A percentile compares a stretch with the other conserved stretches of the same genome.
Conservation (phyloP, 2,113 vertebrate species). For the Butastur rufipennis region DNA sequence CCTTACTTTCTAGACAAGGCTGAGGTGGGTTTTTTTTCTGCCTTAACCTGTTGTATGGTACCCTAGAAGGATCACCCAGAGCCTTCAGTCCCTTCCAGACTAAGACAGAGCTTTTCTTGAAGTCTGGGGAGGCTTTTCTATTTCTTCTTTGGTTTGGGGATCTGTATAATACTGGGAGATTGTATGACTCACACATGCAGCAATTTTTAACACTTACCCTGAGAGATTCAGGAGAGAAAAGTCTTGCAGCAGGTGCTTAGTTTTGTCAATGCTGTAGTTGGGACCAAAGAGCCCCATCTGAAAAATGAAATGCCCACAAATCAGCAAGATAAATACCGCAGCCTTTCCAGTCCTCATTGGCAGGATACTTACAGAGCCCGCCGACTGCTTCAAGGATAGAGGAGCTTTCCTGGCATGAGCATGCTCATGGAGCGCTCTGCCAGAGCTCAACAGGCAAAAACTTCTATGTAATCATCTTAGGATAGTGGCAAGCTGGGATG, state of each 20-base stretch:
- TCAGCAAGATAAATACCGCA: neutral
- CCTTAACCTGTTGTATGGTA: neutral
- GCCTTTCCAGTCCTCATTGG: neutral
- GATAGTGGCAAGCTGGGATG: neutral
- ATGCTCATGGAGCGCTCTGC: neutral
- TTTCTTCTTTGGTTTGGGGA: neutral
- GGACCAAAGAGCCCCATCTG: neutral
- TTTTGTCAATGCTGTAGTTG: neutral
- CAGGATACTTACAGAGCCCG: neutral
- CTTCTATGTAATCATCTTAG: neutral
- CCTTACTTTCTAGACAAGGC: neutral
- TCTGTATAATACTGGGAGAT: neutral
- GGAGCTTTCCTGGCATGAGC: neutral
- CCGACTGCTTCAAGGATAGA: neutral
- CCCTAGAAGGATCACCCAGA: neutral
- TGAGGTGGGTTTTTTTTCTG: fast-evolving
- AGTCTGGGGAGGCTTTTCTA: neutral
- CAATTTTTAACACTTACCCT: neutral
- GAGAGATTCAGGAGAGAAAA: neutral
- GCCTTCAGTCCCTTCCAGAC: neutral
- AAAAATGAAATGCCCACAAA: neutral
- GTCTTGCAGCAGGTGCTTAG: neutral
- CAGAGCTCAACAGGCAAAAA: neutral
- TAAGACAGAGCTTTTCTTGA: neutral
- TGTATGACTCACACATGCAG: neutral